Evolutionary conservation across 1,140 invertebrate species (phyloP).

Genomic region (Aphelinus certus): DNA sequence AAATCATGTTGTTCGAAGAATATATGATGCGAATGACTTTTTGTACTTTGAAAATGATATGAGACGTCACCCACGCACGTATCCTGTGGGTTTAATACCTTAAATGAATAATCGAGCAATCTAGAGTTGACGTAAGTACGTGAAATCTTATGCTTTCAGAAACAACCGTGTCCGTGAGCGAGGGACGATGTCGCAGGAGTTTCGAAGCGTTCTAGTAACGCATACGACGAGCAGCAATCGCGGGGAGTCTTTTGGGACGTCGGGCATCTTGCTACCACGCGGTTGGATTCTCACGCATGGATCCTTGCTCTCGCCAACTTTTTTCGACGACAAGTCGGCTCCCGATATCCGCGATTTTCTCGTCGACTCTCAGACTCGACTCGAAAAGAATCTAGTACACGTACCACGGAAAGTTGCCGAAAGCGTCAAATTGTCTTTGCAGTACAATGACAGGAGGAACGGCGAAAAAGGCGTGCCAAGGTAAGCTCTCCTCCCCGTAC

Average conservation of each 20-base stretch:
- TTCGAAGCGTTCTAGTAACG: conserved; percentile 47
- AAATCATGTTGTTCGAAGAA: no score
- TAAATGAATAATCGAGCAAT: no score
- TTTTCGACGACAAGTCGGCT: conserved; percentile 9
- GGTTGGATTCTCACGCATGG: conserved; percentile 68
- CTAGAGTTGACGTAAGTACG: no score
- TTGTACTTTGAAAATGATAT: no score
- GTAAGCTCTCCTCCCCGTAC: no score
- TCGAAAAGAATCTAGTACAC: neutral
- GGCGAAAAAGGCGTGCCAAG: no score
- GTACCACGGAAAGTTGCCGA: neutral
- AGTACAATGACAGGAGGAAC: neutral
- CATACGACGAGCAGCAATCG: conserved; percentile 16
- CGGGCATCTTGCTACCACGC: conserved; percentile 66
- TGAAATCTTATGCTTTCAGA: no score
- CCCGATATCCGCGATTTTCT: conserved; percentile 31
- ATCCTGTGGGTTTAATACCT: no score
- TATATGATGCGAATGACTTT: no score
- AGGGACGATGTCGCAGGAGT: neutral
- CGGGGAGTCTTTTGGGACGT: conserved; percentile 45
- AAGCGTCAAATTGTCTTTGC: neutral
- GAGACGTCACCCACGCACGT: no score
- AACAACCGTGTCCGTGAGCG: neutral
- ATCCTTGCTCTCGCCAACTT: conserved; percentile 59
- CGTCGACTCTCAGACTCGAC: neutral